These are phyloP conservation scores for Caranx melampygus DNA, from an alignment of 2,113 vertebrate species.

Conservation along the genomic window DNA sequence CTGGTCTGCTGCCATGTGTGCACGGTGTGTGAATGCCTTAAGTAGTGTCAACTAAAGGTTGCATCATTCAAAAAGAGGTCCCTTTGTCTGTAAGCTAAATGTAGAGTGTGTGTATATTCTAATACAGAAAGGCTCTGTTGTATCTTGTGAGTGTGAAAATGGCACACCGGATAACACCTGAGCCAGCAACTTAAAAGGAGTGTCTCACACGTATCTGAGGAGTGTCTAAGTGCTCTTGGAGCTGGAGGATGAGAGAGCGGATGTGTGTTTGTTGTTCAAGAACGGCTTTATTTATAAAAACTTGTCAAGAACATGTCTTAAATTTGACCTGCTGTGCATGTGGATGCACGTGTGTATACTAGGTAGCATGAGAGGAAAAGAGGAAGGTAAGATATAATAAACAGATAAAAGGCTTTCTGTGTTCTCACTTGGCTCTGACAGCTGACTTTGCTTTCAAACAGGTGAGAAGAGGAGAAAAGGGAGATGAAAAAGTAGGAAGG, in stretches of 20 bases:
- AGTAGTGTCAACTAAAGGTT: constrained; percentile 47
- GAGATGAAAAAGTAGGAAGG: constrained; percentile 9
- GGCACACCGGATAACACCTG: constrained; percentile 21
- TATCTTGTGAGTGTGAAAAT: constrained; percentile 33
- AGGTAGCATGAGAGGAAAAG: constrained; percentile 12
- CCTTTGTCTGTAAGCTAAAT: constrained; percentile 38
- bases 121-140: constrained; percentile 5
- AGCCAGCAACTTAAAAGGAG: background rate
- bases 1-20: constrained; percentile 49
- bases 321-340: constrained; percentile 32
- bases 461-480: constrained; percentile 57
- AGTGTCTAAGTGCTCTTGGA: constrained; percentile 15
- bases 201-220: constrained; percentile 31
- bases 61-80: constrained; percentile 34
- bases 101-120: constrained; percentile 1
- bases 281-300: constrained; percentile 61
- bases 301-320: constrained; percentile 62
- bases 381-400: constrained; percentile 42
- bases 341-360: constrained; percentile 24
- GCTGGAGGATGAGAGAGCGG: background rate
- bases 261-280: constrained; percentile 8
- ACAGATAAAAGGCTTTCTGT: constrained; percentile 84
- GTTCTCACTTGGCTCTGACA: constrained; percentile 79
- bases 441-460: constrained; percentile 70
- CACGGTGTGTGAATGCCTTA: constrained; percentile 10